Percentiles rank a stretch among this genome's conserved stretches.
These are phyloP conservation scores for Microdon myrmicae DNA, from an alignment of 2,888 invertebrate genomes.

Conservation along the genomic window DNA sequence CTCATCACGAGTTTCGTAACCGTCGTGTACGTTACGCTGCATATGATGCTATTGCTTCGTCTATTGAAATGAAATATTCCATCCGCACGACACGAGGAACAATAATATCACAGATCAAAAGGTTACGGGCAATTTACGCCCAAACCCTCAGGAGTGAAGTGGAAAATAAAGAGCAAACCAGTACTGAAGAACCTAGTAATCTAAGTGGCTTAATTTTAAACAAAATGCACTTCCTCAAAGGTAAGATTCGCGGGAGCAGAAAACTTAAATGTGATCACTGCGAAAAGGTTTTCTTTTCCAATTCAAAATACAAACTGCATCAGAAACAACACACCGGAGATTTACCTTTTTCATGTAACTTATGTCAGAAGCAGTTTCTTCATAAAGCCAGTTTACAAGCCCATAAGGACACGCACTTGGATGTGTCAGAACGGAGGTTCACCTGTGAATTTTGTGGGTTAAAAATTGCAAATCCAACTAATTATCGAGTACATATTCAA, in stretches of 20 bases:
- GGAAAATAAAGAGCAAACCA: constrained; percentile 1
- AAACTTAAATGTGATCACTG: constrained; percentile 22
- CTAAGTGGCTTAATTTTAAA: constrained; percentile 12
- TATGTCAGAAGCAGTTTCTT: constrained; percentile 32
- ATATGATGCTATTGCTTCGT: constrained; percentile 30
- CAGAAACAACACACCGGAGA: constrained; percentile 24
- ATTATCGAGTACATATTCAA: constrained; percentile 42
- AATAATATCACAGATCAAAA: constrained; percentile 28
- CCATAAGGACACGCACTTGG: constrained; percentile 33
- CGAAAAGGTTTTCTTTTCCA: constrained; percentile 26
- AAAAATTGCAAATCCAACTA: constrained; percentile 38
- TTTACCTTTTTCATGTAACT: constrained; percentile 21
- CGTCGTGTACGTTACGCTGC: constrained; percentile 28
- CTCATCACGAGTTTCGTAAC: constrained; percentile 28
- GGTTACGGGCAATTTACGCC: constrained; percentile 21
- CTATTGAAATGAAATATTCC: constrained; percentile 32
- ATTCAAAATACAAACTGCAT: constrained; percentile 24
- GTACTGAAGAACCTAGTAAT: constrained; percentile 1
- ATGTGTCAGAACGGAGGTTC: constrained; percentile 26
- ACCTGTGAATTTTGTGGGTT: constrained; percentile 42
- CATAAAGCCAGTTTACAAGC: constrained; percentile 32
- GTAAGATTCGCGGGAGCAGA: constrained; percentile 24
- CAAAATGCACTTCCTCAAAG: constrained; percentile 21
- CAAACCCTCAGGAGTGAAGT: constrained; percentile 21
- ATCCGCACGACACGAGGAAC: constrained; percentile 32